Conservation (phyloP, 2,888 invertebrate species). For the Aphidius colemani region DNA sequence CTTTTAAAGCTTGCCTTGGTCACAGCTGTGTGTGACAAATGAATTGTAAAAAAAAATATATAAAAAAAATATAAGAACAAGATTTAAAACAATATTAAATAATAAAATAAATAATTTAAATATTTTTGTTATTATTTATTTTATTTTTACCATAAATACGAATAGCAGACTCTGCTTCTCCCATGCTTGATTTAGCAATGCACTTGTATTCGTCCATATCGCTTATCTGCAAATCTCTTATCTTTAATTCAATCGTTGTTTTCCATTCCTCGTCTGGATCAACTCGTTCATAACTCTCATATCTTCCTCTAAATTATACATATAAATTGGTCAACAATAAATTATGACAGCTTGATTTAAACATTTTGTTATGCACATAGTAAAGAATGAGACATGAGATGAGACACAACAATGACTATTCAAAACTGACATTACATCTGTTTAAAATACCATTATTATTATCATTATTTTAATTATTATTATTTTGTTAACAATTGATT, state of each 20-base stretch:
- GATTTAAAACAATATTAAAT: background rate
- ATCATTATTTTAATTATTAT: too few species aligned
- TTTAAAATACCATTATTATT: background rate
- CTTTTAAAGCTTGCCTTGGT: too few species aligned
- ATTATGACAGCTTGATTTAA: slow-evolving; percentile 9
- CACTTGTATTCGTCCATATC: slow-evolving; percentile 75
- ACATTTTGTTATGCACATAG: too few species aligned
- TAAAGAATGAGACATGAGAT: too few species aligned
- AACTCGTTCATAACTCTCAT: slow-evolving; percentile 68
- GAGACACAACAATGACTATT: too few species aligned
- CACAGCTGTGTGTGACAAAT: too few species aligned
- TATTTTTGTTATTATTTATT: background rate
- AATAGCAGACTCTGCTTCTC: slow-evolving; percentile 71
- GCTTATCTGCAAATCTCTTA: slow-evolving; percentile 65
- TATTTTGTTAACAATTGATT: slow-evolving; percentile 14
- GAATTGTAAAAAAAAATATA: too few species aligned
- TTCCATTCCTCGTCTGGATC: slow-evolving; percentile 65
- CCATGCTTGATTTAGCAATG: slow-evolving; percentile 73
- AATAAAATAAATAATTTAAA: too few species aligned
- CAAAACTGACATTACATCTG: slow-evolving; percentile 20
- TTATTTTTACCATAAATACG: slow-evolving; percentile 68
- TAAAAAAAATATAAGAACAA: too few species aligned
- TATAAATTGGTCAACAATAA: slow-evolving; percentile 22
- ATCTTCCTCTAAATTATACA: slow-evolving; percentile 64
- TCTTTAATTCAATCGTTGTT: slow-evolving; percentile 67